These are phyloP conservation scores for Dynastes tityus DNA, from an alignment of 2,888 invertebrate species.

Conservation along the genomic window DNA sequence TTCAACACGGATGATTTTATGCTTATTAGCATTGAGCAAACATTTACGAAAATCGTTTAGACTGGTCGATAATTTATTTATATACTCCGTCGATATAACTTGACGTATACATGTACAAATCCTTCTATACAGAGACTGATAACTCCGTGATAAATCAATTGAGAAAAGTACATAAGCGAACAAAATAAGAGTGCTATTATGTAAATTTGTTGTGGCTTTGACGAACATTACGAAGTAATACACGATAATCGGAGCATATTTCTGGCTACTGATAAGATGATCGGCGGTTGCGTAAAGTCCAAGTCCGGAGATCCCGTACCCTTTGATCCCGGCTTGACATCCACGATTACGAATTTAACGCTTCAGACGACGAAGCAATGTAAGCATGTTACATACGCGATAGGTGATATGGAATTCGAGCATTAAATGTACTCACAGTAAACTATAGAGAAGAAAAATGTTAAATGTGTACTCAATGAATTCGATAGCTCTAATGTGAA, in stretches of 20 bases:
- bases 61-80: neutral
- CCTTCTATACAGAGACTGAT: neutral
- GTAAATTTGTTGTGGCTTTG: conserved; percentile 13
- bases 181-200: neutral
- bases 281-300: conserved; percentile 34
- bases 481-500: too few relatives aligned
- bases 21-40: neutral
- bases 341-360: conserved; percentile 16
- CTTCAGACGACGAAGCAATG: neutral
- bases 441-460: neutral
- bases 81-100: neutral
- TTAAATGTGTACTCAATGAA: too few relatives aligned
- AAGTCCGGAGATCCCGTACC: conserved; percentile 40
- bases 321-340: conserved; percentile 40
- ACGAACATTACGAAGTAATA: conserved; percentile 7
- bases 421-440: neutral
- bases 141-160: conserved; percentile 5
- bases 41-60: neutral
- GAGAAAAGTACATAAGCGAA: conserved; percentile 8
- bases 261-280: conserved; percentile 13
- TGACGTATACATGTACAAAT: neutral
- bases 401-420: neutral
- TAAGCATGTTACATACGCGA: neutral
- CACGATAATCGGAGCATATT: conserved; percentile 5
- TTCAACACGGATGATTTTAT: too few relatives aligned